phyloP scores from a whole-genome alignment of 2,888 invertebrate genomes.

The Sinelater perroti region DNA sequence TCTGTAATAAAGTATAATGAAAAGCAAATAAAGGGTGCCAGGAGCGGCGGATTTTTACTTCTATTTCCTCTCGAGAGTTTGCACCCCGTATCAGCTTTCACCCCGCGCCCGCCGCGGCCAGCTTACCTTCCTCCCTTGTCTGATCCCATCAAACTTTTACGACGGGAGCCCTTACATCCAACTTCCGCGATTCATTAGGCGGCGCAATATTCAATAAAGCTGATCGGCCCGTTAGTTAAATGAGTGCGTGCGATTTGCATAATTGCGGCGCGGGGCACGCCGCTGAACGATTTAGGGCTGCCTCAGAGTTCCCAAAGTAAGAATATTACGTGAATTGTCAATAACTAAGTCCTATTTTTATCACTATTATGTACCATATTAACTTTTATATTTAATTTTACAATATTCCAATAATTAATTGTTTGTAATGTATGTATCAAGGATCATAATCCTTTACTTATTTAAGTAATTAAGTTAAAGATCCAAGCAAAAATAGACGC shows the following conservation, averaged over 20 bases:
- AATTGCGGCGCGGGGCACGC: conserved; percentile 1
- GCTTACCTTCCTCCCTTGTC: no score
- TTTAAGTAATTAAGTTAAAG: no score
- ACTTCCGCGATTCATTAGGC: conserved; percentile 10
- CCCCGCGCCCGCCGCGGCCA: conserved; percentile 3
- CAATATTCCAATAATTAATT: no score
- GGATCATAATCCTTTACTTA: no score
- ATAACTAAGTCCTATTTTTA: no score
- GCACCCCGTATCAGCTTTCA: not conserved
- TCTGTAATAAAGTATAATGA: conserved; percentile 10
- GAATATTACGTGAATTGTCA: not conserved
- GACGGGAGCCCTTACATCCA: conserved; percentile 8
- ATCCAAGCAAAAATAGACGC: no score
- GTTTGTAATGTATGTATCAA: no score
- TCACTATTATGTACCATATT: no score
- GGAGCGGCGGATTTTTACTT: conserved; percentile 1
- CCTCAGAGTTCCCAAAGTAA: not conserved
- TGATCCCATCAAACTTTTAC: no score
- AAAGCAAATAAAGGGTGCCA: conserved; percentile 1
- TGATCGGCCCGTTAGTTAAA: conserved; percentile 8
- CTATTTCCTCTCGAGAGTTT: conserved; percentile 8
- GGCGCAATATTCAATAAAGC: conserved; percentile 14
- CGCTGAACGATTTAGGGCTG: no score
- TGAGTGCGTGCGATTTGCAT: conserved; percentile 13
- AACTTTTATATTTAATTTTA: no score